Evolutionary conservation across 2,888 invertebrate species (phyloP), one percentile per base, ranked within the genome.

Genomic region (Bombyx huttoni): DNA sequence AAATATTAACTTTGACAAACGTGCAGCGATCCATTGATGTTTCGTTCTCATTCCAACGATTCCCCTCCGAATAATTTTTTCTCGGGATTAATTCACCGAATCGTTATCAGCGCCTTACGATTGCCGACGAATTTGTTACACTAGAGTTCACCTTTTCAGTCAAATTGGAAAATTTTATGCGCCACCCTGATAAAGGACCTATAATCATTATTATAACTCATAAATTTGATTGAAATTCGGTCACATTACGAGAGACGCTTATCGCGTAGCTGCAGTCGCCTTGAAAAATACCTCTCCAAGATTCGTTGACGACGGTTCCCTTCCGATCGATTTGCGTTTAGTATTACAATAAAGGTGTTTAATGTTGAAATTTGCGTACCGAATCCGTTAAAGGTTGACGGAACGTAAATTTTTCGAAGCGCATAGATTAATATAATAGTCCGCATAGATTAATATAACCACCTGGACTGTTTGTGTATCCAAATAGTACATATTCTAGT

Each of bases 161-260:
- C 68, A 78, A 84, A 86, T 86, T 81, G 81, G 51, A 55, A 81
- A 86, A 86, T 85, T 83, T 83, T 79, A 81, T 81, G 85, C 81
- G 79, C 57, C 68, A 68, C 76, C 63, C 73, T 68, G 85, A 86
- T 87, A 86, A 86, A 84, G 79, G 77, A 74, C 82, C 84, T 84
- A 84, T 82, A 84, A 86, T 87, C 81, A 86, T 87, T 86, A 86
- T 87, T 79, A 83, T 85, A 85, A 85, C 73, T 87, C 84, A 85
- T 88, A 87, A 87, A 87, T 86, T 86, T 83, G 82, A 88, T 87
- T 86, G 87, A 87, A 87, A 83, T 85, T 85, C 79, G 84, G 85
- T 85, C 80, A 85, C 82, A 86, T 85, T 86, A 83, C 81, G 75
- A 75, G 64, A 68, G 68, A 66, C 70, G 74, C 85, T 88, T 88